Conservation (phyloP, 2,888 invertebrate genomes). For the Phrixothrix hirtus region DNA sequence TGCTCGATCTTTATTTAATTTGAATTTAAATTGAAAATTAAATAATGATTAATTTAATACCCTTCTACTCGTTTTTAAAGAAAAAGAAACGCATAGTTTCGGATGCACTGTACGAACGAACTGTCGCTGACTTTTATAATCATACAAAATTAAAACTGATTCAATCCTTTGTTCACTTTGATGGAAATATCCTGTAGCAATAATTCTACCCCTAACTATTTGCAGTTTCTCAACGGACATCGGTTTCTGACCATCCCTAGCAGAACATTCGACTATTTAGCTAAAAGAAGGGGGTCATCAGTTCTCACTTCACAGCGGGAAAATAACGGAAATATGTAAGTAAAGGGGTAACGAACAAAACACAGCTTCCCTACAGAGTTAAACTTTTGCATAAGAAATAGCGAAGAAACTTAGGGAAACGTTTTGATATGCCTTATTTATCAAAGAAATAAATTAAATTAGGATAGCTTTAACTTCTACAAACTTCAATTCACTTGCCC, state of each 20-base stretch:
- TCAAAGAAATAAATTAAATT: constrained; percentile 18
- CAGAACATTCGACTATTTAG: constrained; percentile 15
- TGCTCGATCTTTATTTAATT: constrained; percentile 7
- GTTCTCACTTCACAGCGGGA: constrained; percentile 29
- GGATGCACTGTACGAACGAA: too few species aligned
- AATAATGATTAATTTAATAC: too few species aligned
- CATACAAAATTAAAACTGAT: too few species aligned
- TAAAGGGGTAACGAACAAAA: constrained; percentile 36
- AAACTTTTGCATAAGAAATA: constrained; percentile 34
- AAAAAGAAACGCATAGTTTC: constrained; percentile 4
- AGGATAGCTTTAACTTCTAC: constrained; percentile 1
- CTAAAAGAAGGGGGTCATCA: constrained; percentile 30
- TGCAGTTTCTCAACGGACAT: constrained; percentile 31
- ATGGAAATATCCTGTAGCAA: too few species aligned
- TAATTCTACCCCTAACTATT: constrained; percentile 25
- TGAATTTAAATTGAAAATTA: constrained; percentile 15
- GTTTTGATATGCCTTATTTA: constrained; percentile 34
- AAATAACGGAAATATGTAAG: constrained; percentile 35
- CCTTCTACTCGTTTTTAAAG: too few species aligned
- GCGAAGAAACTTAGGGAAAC: constrained; percentile 31
- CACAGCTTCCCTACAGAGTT: constrained; percentile 27
- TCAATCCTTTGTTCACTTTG: too few species aligned
- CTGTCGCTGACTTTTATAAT: too few species aligned
- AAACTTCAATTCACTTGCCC: too few species aligned
- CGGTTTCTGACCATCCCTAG: constrained; percentile 33